A percentile compares a stretch with the other conserved stretches of the same genome.
Evolutionary conservation across 92 coral and sea anemone species (phyloP).

Genomic region (Epizoanthus fatuus): DNA sequence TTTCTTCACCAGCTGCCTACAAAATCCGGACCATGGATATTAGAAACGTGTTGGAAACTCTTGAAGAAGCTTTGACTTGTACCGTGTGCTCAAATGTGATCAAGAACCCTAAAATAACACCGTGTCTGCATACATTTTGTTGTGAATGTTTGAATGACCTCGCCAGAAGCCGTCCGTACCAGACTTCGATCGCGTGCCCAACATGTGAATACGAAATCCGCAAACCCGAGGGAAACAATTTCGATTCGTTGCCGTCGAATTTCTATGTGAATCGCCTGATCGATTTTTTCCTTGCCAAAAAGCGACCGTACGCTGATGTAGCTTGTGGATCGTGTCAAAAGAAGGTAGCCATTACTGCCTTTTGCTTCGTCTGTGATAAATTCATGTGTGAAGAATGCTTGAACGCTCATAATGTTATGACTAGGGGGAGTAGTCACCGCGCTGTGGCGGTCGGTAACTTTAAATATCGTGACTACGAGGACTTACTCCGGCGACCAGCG

Average conservation of each 20-base stretch:
- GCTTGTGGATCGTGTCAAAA: slow-evolving; percentile 88
- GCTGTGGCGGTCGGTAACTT: slow-evolving; percentile 76
- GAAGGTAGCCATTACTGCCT: slow-evolving; percentile 75
- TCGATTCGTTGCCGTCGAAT: slow-evolving; percentile 82
- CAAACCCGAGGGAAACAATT: slow-evolving; percentile 87
- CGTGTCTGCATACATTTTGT: slow-evolving; percentile 93
- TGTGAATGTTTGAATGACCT: slow-evolving; percentile 88
- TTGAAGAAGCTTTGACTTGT: slow-evolving; percentile 85
- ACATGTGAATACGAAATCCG: slow-evolving; percentile 82
- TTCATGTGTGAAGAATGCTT: slow-evolving; percentile 95
- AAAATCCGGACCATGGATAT: slow-evolving; percentile 72
- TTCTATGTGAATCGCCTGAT: slow-evolving; percentile 80
- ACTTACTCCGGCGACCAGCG: slow-evolving; percentile 76
- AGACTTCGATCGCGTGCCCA: slow-evolving; percentile 84
- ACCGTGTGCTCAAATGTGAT: slow-evolving; percentile 81
- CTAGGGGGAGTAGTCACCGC: slow-evolving; percentile 83
- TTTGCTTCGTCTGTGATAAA: slow-evolving; percentile 89
- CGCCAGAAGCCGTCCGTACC: slow-evolving; percentile 87
- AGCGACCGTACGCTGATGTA: slow-evolving; percentile 80
- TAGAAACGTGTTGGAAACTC: slow-evolving; percentile 72
- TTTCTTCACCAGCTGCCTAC: neutral
- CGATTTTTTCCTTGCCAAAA: slow-evolving; percentile 83
- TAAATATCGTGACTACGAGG: slow-evolving; percentile 87
- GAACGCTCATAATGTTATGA: slow-evolving; percentile 84
- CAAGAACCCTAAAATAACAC: slow-evolving; percentile 87